Conservation (phyloP, 1,140 invertebrate genomes). For the Holcopasites calliopsidis region DNA sequence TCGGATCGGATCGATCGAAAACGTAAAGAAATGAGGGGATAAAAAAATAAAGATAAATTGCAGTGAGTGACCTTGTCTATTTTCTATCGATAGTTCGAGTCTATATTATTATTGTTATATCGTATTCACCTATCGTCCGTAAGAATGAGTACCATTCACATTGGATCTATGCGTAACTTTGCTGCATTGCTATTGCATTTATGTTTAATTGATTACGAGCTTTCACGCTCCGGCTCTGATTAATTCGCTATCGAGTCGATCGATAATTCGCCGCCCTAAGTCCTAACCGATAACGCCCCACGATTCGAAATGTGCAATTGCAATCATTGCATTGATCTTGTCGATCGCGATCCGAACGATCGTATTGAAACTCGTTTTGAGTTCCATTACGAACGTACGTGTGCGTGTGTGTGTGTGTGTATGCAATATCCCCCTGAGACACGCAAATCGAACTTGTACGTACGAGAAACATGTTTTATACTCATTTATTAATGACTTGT, state of each 20-base stretch:
- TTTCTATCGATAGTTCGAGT: conserved; percentile 75
- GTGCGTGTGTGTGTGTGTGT: no score
- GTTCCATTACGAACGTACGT: background rate
- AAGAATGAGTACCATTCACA: conserved; percentile 67
- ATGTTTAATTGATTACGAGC: conserved; percentile 48
- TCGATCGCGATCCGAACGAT: background rate
- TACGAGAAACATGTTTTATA: conserved; percentile 40
- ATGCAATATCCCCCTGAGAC: conserved; percentile 16
- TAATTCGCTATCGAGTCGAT: conserved; percentile 44
- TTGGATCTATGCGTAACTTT: conserved; percentile 62
- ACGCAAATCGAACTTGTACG: conserved; percentile 43
- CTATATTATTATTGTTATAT: conserved; percentile 76
- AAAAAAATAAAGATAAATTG: conserved; percentile 61
- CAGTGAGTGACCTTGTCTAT: conserved; percentile 76
- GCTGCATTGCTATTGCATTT: conserved; percentile 62
- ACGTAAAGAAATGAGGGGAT: conserved; percentile 23
- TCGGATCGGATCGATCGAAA: conserved; percentile 12
- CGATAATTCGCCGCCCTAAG: conserved; percentile 11
- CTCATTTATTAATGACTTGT: background rate
- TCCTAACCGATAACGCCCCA: conserved; percentile 26
- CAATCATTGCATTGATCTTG: background rate
- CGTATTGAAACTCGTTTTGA: background rate
- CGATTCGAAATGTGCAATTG: conserved; percentile 28
- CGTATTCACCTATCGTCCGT: conserved; percentile 71
- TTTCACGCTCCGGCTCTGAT: conserved; percentile 33